These are phyloP conservation scores for Ridgeia piscesae DNA, from an alignment of 1,140 invertebrate species.

Conservation along the genomic window DNA sequence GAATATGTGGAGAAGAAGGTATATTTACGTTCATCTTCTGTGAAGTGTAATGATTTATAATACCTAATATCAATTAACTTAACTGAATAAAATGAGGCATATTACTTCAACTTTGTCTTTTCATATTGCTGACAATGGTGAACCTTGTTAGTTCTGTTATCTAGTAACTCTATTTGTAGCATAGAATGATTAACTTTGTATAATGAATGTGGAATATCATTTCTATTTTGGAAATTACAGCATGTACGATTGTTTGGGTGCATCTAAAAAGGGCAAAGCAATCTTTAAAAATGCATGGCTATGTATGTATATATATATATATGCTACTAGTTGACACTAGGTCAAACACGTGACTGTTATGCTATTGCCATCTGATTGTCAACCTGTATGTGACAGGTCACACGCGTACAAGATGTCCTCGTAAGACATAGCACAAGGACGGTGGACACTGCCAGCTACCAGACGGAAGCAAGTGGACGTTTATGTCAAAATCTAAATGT, in stretches of 20 bases:
- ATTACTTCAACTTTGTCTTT: no score
- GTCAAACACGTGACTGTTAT: neutral
- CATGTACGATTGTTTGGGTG: no score
- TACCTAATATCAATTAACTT: neutral
- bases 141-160: no score
- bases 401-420: neutral
- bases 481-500: neutral
- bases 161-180: no score
- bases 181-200: no score
- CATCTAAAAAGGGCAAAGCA: no score
- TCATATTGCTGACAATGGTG: no score
- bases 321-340: no score
- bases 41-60: neutral
- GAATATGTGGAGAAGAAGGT: conserved; percentile 10
- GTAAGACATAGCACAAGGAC: neutral
- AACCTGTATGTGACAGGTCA: neutral
- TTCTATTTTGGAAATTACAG: no score
- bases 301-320: no score
- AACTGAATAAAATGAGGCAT: neutral
- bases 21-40: neutral
- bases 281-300: no score
- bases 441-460: neutral
- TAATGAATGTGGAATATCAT: no score
- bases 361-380: neutral
- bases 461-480: neutral